Base-by-base conservation (phyloP, 2,797 vertebrate species). In the Myripristis murdjan region DNA sequence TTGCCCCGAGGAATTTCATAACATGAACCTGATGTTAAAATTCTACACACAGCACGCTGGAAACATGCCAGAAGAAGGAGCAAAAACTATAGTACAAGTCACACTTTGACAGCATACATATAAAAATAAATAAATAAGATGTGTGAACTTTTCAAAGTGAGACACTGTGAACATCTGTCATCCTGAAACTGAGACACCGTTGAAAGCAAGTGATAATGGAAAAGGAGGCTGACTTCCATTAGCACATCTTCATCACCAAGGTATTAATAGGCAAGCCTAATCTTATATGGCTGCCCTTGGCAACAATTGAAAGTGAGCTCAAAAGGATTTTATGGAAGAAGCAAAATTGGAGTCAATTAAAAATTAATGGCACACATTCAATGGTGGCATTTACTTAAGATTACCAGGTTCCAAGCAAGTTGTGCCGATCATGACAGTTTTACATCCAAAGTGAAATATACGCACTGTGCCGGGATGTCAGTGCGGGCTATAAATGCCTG, bases 221-320 rank as follows among this genome's bases (percentile, higher is more conserved):
- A 15, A 70, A 15, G 49, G 2, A 58, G 41, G 15, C 11, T 37
- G 31, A 54, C 62, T 68, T 67, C 20, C 76, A 64, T 79, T 64
- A 68, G 69, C 79, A 84, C 53, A 0, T 82, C 33, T 62, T 75
- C 64, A 62, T 72, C 71, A 66, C 54, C 3, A 7, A 22, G 23
- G 39, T 83, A 74, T 83, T 85, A 79, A 81, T 53, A 73, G 59
- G 8, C 51, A 48, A 35, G 3, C 10, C 8, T 53, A 1, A 69
- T 64, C 51, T 31, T 48, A 37, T 31, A 4, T 15, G 31, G 35
- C 41, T 49, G 58, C 52, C 55, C 33, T 43, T 26, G 48, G 54
- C 59, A 53, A 67, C 20, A 58, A 65, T 51, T 61, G 8, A 79
- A 48, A 59, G 57, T 8, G 3, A 53, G 48, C 18, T 77, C 6